phyloP scores from a whole-genome alignment of 2,888 invertebrate species.

The Lepidochrysops patricia region DNA sequence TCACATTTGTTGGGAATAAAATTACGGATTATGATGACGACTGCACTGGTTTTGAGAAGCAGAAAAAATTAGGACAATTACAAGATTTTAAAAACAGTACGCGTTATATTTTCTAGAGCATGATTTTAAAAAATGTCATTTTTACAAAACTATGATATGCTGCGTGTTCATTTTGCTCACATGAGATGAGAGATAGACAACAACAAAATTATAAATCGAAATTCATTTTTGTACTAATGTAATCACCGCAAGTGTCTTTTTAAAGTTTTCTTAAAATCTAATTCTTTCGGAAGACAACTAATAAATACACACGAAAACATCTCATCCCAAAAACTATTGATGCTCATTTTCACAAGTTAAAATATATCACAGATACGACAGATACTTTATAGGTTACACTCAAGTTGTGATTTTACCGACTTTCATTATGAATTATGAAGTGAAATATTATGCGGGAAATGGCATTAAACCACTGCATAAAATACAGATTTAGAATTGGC shows the following conservation, averaged over 20 bases:
- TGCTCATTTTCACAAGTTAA: constrained; percentile 27
- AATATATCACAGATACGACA: constrained; percentile 37
- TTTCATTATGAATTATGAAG: neutral
- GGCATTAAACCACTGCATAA: neutral
- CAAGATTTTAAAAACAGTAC: constrained; percentile 10
- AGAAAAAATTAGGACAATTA: neutral
- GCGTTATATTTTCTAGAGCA: constrained; percentile 27
- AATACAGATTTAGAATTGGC: neutral
- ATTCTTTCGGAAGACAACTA: constrained; percentile 30
- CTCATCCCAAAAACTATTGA: constrained; percentile 22
- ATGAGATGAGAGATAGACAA: constrained; percentile 17
- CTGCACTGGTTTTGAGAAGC: neutral
- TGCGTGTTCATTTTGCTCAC: constrained; percentile 24
- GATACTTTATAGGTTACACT: constrained; percentile 22
- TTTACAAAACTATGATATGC: constrained; percentile 35
- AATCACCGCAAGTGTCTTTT: constrained; percentile 5
- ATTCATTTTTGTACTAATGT: constrained; percentile 12
- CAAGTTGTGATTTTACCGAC: constrained; percentile 10
- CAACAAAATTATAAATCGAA: constrained; percentile 1
- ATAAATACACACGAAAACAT: constrained; percentile 25
- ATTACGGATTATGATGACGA: neutral
- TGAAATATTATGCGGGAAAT: neutral
- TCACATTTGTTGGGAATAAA: neutral
- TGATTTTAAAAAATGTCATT: constrained; percentile 28
- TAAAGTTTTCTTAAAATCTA: constrained; percentile 9